phyloP scores from a whole-genome alignment of 2,113 vertebrate genomes.

The Speoplatyrhinus poulsoni region DNA sequence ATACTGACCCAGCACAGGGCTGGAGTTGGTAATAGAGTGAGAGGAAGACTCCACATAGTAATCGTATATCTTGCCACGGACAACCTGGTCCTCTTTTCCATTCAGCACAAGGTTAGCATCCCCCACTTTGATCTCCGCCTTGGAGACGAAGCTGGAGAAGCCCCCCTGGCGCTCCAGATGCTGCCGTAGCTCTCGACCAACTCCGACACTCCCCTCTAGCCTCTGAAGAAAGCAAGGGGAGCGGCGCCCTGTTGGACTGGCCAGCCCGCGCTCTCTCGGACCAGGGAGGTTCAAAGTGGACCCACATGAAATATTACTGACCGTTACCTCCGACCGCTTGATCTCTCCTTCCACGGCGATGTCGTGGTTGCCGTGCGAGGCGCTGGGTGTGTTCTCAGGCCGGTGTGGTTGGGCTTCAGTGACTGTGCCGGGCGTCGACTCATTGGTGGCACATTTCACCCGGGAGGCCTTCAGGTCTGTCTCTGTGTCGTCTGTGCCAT shows the following conservation, averaged over 20 bases:
- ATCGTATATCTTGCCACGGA: constrained; percentile 86
- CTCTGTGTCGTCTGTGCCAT: constrained; percentile 4
- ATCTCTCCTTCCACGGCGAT: constrained; percentile 22
- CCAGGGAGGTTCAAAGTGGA: constrained; percentile 23
- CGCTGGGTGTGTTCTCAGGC: constrained; percentile 8
- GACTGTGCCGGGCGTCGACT: constrained; percentile 23
- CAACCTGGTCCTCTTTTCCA: constrained; percentile 31
- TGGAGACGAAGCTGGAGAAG: constrained; percentile 82
- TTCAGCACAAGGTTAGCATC: constrained; percentile 75
- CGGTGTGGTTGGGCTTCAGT: background rate
- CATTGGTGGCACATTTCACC: constrained; percentile 1
- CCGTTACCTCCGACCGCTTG: constrained; percentile 15
- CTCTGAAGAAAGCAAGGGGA: constrained; percentile 74
- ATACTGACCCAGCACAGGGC: constrained; percentile 20
- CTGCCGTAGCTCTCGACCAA: constrained; percentile 75
- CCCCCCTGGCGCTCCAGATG: constrained; percentile 50
- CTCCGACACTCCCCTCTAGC: constrained; percentile 68
- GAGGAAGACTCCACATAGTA: constrained; percentile 83
- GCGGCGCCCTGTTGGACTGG: constrained; percentile 53
- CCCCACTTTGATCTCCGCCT: constrained; percentile 81
- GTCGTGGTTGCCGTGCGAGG: constrained; percentile 13
- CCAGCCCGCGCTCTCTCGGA: constrained; percentile 13
- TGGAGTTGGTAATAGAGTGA: constrained; percentile 60
- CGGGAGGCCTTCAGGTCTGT: background rate
- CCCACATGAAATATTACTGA: constrained; percentile 40